Base-by-base conservation (phyloP, 1,140 invertebrate genomes). In the Ptiloglossa arizonensis region DNA sequence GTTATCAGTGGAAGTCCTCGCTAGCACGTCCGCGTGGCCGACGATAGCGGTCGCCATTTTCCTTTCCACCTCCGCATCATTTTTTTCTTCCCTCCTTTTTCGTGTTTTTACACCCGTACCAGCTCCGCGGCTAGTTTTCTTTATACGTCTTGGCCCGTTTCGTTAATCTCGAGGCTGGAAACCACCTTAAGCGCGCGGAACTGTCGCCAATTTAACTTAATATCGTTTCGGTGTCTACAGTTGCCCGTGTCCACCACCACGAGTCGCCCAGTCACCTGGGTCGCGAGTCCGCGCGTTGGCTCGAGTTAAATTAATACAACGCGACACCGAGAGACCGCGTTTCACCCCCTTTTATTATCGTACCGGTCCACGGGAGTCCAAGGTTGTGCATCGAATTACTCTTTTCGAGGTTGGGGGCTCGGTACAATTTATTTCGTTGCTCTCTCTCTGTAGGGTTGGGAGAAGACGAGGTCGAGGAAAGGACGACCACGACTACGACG, bases 291-390 rank as follows among this genome's bases (percentile, higher is more conserved):
- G 59, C n/a, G 52, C 41, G 82, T 80, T 63, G 71, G n/a, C 77
- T 59, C 66, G 84, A 87, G 81, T 87, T 88, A 87, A 88, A 88
- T 87, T 88, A 88, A 87, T 87, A 87, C 77, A 80, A 69, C 80
- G 67, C 76, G 64, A 79, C 71, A 35, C 66, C 48, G 57, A 46
- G 67, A 59, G 54, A n/a, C n/a, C 62, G 63, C 72, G 48, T 32
- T 80, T 82, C 71, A 75, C 46, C 68, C n/a, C 59, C 66, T 86
- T 84, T 79, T 81, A 85, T 87, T 82, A 82, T 80, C 78, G 52
- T 29, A n/a, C 46, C 13, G 48, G 52, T 35, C 44, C 68, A 27
- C 41, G 57, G n/a, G 57, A 81, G 62, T 75, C 70, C 59, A 79
- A 80, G 82, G 50, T 87, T 78, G 68, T 71, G 79, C 77, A 78